Evolutionary conservation across 1,140 invertebrate genomes (phyloP).

Genomic region (Drosophila sechellia): DNA sequence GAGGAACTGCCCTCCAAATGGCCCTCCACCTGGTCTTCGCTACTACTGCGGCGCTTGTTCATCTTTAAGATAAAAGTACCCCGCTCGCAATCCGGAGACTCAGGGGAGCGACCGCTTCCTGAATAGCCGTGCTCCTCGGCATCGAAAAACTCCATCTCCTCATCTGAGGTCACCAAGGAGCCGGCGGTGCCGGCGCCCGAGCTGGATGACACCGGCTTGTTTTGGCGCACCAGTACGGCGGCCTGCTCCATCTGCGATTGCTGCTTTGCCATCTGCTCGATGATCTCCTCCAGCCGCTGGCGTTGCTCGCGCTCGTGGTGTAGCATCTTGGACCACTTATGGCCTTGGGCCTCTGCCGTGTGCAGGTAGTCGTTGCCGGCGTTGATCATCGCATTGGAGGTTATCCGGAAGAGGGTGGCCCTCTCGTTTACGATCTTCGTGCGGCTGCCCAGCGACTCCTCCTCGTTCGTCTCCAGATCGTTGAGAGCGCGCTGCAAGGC

Average conservation of each 20-base stretch:
- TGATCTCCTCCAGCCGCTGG: constrained; percentile 96
- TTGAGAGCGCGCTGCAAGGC: constrained; percentile 93
- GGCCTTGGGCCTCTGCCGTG: constrained; percentile 93
- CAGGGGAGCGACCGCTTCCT: constrained; percentile 12
- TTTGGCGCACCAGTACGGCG: constrained; percentile 87
- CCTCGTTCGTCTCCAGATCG: constrained; percentile 92
- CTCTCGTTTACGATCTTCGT: constrained; percentile 88
- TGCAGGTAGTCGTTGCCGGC: constrained; percentile 96
- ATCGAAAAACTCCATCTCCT: constrained; percentile 97
- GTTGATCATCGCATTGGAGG: constrained; percentile 98
- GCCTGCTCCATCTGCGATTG: constrained; percentile 96
- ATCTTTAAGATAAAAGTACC: constrained; percentile 89
- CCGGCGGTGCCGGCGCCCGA: constrained; percentile 38
- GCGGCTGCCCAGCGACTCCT: constrained; percentile 82
- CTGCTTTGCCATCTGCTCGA: constrained; percentile 98
- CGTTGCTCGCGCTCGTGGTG: constrained; percentile 98
- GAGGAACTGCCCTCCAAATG: constrained; percentile 85
- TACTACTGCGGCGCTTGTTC: constrained; percentile 70
- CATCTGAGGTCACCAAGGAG: constrained; percentile 88
- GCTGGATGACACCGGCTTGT: constrained; percentile 45
- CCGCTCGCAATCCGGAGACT: constrained; percentile 48
- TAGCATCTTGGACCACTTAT: constrained; percentile 95
- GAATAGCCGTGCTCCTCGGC: constrained; percentile 90
- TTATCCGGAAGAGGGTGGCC: constrained; percentile 96
- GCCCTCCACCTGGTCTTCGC: constrained; percentile 79